Conservation (phyloP, 2,888 invertebrate genomes). For the Trichopria drosophilae region DNA sequence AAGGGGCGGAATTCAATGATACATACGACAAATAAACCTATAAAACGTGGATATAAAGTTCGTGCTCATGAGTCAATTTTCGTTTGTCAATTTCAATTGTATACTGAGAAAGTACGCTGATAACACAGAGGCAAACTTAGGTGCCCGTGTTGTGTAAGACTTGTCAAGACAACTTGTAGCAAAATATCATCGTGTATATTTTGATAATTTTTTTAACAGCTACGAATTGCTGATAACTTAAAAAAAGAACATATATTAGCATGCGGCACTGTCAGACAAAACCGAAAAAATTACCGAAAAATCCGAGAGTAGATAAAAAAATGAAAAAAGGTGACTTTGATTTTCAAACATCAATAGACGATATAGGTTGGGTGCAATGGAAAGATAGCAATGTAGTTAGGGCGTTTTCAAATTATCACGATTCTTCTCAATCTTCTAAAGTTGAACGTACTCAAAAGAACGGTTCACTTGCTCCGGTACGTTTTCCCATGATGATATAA, state of each 20-base stretch:
- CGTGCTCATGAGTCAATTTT: background rate
- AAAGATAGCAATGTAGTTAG: slow-evolving; percentile 36
- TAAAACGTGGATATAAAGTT: slow-evolving; percentile 1
- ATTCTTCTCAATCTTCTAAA: slow-evolving; percentile 25
- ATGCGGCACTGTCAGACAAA: no score
- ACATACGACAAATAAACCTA: background rate
- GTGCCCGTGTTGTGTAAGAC: slow-evolving; percentile 3
- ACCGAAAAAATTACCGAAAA: slow-evolving; percentile 40
- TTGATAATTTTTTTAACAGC: no score
- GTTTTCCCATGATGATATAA: slow-evolving; percentile 36
- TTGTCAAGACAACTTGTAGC: no score
- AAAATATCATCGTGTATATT: no score
- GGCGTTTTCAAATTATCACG: slow-evolving; percentile 31
- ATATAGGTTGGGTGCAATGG: slow-evolving; percentile 43
- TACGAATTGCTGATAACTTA: no score
- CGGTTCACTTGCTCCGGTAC: slow-evolving; percentile 32
- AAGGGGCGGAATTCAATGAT: no score
- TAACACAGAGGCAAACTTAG: background rate
- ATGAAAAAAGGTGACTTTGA: slow-evolving; percentile 36
- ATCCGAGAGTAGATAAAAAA: slow-evolving; percentile 36
- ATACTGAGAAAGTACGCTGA: background rate
- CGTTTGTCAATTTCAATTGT: background rate
- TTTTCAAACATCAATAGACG: slow-evolving; percentile 31
- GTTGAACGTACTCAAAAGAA: slow-evolving; percentile 35
- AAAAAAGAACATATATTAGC: no score